phyloP scores from a whole-genome alignment of 92 coral and sea anemone species.

The Zoanthus sociatus region DNA sequence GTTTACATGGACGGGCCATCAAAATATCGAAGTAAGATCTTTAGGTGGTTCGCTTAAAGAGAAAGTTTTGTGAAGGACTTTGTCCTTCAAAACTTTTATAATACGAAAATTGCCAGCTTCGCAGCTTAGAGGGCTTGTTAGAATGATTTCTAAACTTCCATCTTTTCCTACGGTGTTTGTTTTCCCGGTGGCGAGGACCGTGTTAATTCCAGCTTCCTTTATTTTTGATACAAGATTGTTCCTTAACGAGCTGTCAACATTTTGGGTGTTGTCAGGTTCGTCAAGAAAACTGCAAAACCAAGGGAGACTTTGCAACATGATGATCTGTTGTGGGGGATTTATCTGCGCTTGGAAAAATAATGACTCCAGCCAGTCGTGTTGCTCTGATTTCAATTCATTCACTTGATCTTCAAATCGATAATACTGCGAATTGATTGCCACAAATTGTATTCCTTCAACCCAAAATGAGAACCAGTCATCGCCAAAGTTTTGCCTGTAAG shows the following conservation, averaged over 20 bases:
- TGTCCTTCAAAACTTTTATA: constrained; percentile 62
- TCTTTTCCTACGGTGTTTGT: constrained; percentile 62
- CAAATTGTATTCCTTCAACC: constrained; percentile 89
- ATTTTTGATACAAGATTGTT: constrained; percentile 69
- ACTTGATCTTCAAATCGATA: constrained; percentile 52
- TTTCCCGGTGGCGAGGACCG: constrained; percentile 68
- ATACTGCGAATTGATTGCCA: constrained; percentile 80
- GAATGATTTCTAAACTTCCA: constrained; percentile 70
- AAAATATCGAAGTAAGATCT: constrained; percentile 73
- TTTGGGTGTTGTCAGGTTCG: constrained; percentile 63
- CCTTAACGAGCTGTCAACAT: constrained; percentile 62
- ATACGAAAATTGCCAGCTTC: constrained; percentile 69
- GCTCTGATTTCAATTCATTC: constrained; percentile 66
- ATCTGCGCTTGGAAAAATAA: constrained; percentile 82
- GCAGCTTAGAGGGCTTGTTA: constrained; percentile 60
- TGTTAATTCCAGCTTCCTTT: constrained; percentile 76
- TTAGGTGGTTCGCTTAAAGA: constrained; percentile 78
- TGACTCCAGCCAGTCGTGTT: constrained; percentile 85
- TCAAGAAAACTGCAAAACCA: constrained; percentile 74
- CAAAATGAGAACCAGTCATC: constrained; percentile 92
- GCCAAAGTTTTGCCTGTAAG: constrained; percentile 82
- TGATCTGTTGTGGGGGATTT: constrained; percentile 82
- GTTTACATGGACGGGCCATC: constrained; percentile 1
- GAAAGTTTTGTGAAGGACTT: constrained; percentile 70
- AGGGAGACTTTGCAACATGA: constrained; percentile 70